Percentiles rank a stretch among this genome's conserved stretches.
Evolutionary conservation across 2,797 vertebrate species (phyloP).

Genomic region (Enoplosus armatus): DNA sequence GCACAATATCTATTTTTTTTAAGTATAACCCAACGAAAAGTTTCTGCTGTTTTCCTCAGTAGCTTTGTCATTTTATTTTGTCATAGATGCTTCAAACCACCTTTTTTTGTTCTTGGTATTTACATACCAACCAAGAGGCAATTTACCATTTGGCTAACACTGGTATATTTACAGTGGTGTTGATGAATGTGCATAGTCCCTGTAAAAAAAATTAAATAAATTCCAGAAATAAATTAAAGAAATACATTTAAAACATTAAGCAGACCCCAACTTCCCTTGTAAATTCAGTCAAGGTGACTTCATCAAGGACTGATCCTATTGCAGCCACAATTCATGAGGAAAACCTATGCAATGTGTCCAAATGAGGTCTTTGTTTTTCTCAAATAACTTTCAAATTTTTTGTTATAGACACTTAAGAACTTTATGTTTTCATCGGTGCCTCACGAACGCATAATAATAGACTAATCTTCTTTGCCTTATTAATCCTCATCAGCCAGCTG

Average conservation of each 20-base stretch:
- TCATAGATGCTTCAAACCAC: background rate
- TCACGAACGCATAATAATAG: constrained; percentile 7
- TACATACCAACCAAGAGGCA: background rate
- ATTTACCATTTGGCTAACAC: background rate
- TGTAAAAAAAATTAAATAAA: background rate
- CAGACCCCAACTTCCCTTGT: background rate
- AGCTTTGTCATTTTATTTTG: background rate
- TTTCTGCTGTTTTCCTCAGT: background rate
- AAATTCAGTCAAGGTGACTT: background rate
- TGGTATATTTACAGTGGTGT: background rate
- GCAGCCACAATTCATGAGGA: background rate
- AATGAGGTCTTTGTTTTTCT: background rate
- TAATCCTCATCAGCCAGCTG: constrained; percentile 42
- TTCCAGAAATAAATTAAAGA: background rate
- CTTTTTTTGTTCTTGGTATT: background rate
- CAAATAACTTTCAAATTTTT: rapidly evolving
- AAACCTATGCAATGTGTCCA: background rate
- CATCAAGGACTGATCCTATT: background rate
- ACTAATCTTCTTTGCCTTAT: constrained; percentile 48
- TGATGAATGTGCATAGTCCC: background rate
- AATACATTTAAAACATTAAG: background rate
- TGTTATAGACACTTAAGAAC: background rate
- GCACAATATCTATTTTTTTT: background rate
- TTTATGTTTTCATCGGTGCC: constrained; percentile 2
- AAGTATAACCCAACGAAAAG: background rate